These are phyloP conservation scores for Orius insidiosus DNA, from an alignment of 1,140 invertebrate species.

Conservation along the genomic window DNA sequence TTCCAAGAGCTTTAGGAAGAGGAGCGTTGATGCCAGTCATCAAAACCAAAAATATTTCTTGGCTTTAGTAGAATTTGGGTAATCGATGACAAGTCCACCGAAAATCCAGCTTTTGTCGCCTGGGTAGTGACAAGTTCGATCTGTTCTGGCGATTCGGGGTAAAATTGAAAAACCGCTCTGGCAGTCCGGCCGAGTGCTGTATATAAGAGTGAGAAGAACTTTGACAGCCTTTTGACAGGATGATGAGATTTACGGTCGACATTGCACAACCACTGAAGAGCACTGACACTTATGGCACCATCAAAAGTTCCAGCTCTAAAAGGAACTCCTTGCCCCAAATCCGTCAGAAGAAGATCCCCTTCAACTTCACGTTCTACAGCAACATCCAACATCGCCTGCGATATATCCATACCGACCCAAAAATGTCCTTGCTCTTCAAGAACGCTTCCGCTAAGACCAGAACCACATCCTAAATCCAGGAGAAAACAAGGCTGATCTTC, in stretches of 20 bases:
- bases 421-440: conserved; percentile 80
- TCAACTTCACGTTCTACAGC: conserved; percentile 80
- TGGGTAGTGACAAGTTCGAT: conserved; percentile 84
- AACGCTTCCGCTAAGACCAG: conserved; percentile 84
- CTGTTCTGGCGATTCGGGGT: conserved; percentile 34
- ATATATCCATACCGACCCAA: conserved; percentile 96
- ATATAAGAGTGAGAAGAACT: background rate
- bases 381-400: conserved; percentile 79
- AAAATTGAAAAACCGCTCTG: background rate
- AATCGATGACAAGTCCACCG: conserved; percentile 88
- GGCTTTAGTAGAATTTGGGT: conserved; percentile 92
- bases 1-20: conserved; percentile 49
- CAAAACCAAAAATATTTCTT: conserved; percentile 88
- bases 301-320: conserved; percentile 92
- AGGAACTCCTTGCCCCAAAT: conserved; percentile 92
- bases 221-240: background rate
- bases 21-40: conserved; percentile 71
- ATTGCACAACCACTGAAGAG: conserved; percentile 48
- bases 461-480: conserved; percentile 97
- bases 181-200: background rate
- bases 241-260: background rate
- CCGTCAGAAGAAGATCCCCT: conserved; percentile 78
- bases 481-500: conserved; percentile 66
- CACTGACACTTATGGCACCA: conserved; percentile 88
- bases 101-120: conserved; percentile 95